Conservation (phyloP, 2,888 invertebrate genomes). For the Tridacna gigas region DNA sequence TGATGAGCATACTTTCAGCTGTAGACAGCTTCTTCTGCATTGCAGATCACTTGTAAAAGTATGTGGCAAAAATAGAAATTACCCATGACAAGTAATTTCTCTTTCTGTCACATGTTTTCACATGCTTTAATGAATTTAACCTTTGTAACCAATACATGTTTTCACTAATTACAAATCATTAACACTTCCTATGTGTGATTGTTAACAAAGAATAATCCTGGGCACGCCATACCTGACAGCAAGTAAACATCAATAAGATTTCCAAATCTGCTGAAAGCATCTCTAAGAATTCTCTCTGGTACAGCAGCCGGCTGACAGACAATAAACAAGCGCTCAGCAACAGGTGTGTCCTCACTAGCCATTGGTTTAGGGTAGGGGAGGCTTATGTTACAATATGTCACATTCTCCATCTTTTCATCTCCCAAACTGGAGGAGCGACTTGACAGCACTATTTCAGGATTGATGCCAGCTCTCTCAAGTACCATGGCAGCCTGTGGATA, state of each 20-base stretch:
- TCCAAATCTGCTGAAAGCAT: slow-evolving; percentile 96
- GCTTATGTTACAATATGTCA: slow-evolving; percentile 87
- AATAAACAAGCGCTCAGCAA: slow-evolving; percentile 86
- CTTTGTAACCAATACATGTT: too few species aligned
- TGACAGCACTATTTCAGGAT: slow-evolving; percentile 72
- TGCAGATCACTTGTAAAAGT: too few species aligned
- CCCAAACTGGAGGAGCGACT: slow-evolving; percentile 12
- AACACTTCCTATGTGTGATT: too few species aligned
- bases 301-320: slow-evolving; percentile 89
- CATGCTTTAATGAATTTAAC: too few species aligned
- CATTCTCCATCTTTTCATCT: slow-evolving; percentile 66
- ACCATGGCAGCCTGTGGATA: slow-evolving; percentile 74
- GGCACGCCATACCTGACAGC: slow-evolving; percentile 88
- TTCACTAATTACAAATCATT: too few species aligned
- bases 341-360: slow-evolving; percentile 85
- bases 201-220: background rate
- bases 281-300: slow-evolving; percentile 91
- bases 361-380: slow-evolving; percentile 86
- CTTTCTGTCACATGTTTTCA: too few species aligned
- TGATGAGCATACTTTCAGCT: too few species aligned
- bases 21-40: too few species aligned
- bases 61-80: too few species aligned
- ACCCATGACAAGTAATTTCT: too few species aligned
- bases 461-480: slow-evolving; percentile 78
- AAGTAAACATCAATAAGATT: slow-evolving; percentile 95